Conservation (phyloP, 2,797 vertebrate species). For the Sphaeramia orbicularis region DNA sequence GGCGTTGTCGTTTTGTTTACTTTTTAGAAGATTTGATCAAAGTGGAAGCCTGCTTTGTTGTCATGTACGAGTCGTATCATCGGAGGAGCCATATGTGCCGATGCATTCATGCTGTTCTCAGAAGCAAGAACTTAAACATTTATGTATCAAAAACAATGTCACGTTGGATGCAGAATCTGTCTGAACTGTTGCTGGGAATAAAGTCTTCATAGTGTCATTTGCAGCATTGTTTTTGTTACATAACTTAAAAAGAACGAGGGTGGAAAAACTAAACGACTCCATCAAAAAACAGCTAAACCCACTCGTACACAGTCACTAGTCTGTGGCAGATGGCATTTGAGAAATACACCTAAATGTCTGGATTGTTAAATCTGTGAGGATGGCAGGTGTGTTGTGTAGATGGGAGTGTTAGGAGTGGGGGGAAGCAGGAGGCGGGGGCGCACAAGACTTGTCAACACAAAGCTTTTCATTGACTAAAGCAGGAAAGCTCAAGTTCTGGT, state of each 20-base stretch:
- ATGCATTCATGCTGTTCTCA: neutral
- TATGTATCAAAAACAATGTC: neutral
- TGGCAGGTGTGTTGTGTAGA: conserved; percentile 30
- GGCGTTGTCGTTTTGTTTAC: conserved; percentile 11
- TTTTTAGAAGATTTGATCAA: conserved; percentile 1
- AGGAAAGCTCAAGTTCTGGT: neutral
- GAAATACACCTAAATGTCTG: conserved; percentile 12
- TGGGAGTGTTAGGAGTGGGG: neutral
- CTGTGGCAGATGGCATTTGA: conserved; percentile 26
- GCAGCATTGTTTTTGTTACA: conserved; percentile 4
- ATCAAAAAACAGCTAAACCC: conserved; percentile 5
- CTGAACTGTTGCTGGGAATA: neutral
- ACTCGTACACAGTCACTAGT: neutral
- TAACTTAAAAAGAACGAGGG: neutral
- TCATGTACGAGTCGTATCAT: neutral
- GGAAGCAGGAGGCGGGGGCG: neutral
- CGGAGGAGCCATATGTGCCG: neutral
- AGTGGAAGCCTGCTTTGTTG: neutral
- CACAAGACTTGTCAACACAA: conserved; percentile 3
- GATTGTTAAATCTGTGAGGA: conserved; percentile 29
- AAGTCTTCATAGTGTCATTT: neutral
- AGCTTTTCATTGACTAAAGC: neutral
- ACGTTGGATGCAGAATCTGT: neutral
- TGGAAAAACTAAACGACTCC: neutral
- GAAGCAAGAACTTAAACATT: neutral